Base-by-base conservation (phyloP, 2,888 invertebrate genomes). In the Celastrina argiolus region DNA sequence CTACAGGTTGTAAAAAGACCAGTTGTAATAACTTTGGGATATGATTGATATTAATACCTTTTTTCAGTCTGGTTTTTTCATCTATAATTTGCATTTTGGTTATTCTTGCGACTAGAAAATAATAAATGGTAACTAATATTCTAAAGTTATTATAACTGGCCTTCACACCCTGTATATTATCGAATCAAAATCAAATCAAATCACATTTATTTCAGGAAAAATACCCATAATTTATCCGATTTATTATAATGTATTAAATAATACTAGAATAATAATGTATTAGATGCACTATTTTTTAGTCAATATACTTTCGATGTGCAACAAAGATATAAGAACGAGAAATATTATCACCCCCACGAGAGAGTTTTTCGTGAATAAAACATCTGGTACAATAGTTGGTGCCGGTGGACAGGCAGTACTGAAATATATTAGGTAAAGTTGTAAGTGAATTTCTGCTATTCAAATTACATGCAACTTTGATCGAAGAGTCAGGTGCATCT, bases 361-460 rank as follows among this genome's bases (percentile, higher is more conserved):
- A 61, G 22, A 61, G 36, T 36, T 39, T 22, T 5, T 36, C 36
- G 61, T 61, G 61, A 61, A 61, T 61, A 61, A 61, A 61, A 61
- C 61, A 61, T 61, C 18, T 39, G 14, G 61, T 39, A 61, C 61
- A 61, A 61, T 61, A 61, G 61, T 36, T 16, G 59, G 18, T 5
- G 14, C 22, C 22, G 3, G 10, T 34, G 34, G 34, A 18, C 34
- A 18, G 61, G 36, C 12, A 16, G 36, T 18, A 5, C 36, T 61
- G 16, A 34, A 59, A 59, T 18, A 18, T 18, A 45, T 51, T 26
- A 22, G 10, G 22, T 51, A 26, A 51, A 51, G 51, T 51, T 26
- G 26, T 51, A 51, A 51, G 22, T 51, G 51, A 51, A 51, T 51
- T 22, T 51, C 3, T 18, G 18, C 1, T 12, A 10, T 22, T 18